Evolutionary conservation across 2,888 invertebrate species (phyloP), one percentile per base, ranked within the genome.

Genomic region (Erynnis tages): DNA sequence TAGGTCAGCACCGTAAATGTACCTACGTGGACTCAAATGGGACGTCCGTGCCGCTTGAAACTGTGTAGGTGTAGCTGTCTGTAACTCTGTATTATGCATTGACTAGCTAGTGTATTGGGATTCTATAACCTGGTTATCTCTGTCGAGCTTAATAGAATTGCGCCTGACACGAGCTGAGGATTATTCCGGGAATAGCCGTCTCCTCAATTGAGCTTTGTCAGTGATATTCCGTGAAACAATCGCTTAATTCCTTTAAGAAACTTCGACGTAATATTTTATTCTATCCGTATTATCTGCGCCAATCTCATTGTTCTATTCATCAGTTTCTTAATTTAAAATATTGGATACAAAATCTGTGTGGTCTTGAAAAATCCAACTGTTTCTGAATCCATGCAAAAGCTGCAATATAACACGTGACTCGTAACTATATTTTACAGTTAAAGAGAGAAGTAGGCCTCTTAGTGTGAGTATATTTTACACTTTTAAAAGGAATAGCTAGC

Each of bases 21-120:
- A 54, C 34, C 54, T 40, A 29, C n/a, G 41, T 21, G 29, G 23
- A 54, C 34, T 40, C 49, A 50, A 45, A 38, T 40, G 35, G 53
- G 27, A 52, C 16, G 37, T 29, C 35, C 50, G 44, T 21, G 19
- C 53, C 35, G 49, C 45, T 46, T 10, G 29, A 35, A 38, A 34
- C 13, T 10, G 17, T 23, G 47, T 29, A 30, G 21, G 38, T 48
- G 14, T 32, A 41, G 17, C n/a, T n/a, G n/a, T n/a, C n/a, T n/a
- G n/a, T n/a, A n/a, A n/a, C n/a, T 23, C 38, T 40, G 7, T 32
- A 29, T 14, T 32, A 32, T 8, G 13, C 23, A 30, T 32, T 8
- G 13, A 13, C 10, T 30, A 7, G 30, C 4, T 19, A 29, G 16
- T 29, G 29, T n/a, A 40, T 48, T 40, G 27, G 19, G 17, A 17